Percentiles rank a stretch among this genome's conserved stretches.
Conservation (phyloP, 2,888 invertebrate genomes). For the Marronus borbonicus region DNA sequence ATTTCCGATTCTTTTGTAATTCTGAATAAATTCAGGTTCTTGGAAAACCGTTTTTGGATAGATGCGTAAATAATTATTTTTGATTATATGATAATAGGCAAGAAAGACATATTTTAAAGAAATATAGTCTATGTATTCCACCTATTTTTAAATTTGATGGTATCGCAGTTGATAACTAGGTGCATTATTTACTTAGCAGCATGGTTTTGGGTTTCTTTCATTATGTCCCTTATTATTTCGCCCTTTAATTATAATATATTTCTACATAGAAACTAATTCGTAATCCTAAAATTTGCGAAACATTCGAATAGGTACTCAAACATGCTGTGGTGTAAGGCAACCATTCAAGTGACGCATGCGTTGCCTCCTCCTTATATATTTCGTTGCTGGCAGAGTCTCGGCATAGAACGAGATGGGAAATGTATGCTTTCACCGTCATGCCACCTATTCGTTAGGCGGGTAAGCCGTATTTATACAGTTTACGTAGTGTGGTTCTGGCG, state of each 20-base stretch:
- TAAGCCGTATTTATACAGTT: conserved; percentile 1
- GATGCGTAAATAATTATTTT: too few species aligned
- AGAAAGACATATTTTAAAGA: too few species aligned
- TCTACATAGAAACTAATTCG: background rate
- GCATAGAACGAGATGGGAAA: conserved; percentile 22
- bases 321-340: conserved; percentile 15
- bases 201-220: too few species aligned
- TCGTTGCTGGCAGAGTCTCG: conserved; percentile 1
- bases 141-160: too few species aligned
- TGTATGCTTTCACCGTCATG: conserved; percentile 33
- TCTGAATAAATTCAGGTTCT: too few species aligned
- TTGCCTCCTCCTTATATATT: background rate
- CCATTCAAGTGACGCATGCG: conserved; percentile 33
- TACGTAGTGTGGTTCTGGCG: conserved; percentile 26
- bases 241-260: background rate
- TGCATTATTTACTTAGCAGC: too few species aligned
- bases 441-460: conserved; percentile 18
- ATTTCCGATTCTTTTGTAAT: too few species aligned
- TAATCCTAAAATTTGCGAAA: conserved; percentile 4
- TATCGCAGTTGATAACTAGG: too few species aligned
- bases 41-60: too few species aligned
- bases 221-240: too few species aligned
- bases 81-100: too few species aligned
- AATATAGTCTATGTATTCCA: too few species aligned
- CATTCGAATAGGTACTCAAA: background rate